Base-by-base conservation (phyloP, 2,797 vertebrate genomes). In the Serranus cabrilla region DNA sequence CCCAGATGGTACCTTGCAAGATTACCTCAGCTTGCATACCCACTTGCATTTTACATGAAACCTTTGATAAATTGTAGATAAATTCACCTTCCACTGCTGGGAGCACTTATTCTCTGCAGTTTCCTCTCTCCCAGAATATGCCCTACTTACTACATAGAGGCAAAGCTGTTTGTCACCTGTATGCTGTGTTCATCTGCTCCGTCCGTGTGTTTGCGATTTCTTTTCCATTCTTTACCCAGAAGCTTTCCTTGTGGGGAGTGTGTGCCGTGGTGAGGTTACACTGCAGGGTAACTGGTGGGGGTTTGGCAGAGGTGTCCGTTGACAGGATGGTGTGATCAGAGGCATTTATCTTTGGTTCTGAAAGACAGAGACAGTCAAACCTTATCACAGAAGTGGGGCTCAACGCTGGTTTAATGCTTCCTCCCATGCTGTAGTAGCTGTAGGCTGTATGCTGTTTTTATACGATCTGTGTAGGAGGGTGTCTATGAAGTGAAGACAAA, bases 291-390 rank as follows among this genome's bases (percentile, higher is more conserved):
- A 98, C 84, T 0, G 96, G 34, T 34, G 34, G 34, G 34, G 34
- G 85, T 21, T 89, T 90, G 2, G 57, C 71, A 1, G 89, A 37
- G 56, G 50, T 21, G 21, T 90, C 93, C 51, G 80, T 47, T 47
- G 90, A 91, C 83, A 99, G 92, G 91, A 92, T 92, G 90, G 95
- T 93, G 71, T 98, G 96, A 89, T 97, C 96, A 13, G 97, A 97
- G 90, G 96, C 93, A 72, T 95, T 95, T 93, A 99, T 99, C 89
- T 95, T 95, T 86, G 98, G 98, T 95, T 98, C 98, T 99, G 97
- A 89, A 98, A 97, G 59, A 91, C 82, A 95, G 75, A 94, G 61
- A 93, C 63, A 91, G 80, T 90, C 81, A 90, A 76, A 78, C 71
- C 86, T 89, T 84, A 85, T 93, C 83, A 81, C 89, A 87, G 84